These are phyloP conservation scores for Forbesichthys agassizii DNA, from an alignment of 2,113 vertebrate species.

Conservation along the genomic window DNA sequence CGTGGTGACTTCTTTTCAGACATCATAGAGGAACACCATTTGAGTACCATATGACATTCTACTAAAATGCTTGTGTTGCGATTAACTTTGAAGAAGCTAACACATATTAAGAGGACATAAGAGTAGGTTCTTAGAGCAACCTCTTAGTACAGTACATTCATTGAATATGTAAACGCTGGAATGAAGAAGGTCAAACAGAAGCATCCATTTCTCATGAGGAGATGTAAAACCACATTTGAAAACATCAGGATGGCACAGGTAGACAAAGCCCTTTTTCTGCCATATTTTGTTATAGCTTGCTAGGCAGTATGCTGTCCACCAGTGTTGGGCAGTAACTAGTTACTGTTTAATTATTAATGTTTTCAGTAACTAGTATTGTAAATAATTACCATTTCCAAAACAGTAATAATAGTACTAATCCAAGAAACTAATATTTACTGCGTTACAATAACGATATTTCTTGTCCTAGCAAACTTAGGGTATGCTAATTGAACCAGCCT, in stretches of 20 bases:
- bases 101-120: slow-evolving; percentile 56
- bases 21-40: slow-evolving; percentile 45
- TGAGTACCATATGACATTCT: slow-evolving; percentile 42
- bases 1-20: slow-evolving; percentile 40
- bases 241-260: slow-evolving; percentile 14
- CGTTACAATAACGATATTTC: too few species aligned
- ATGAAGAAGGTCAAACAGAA: slow-evolving; percentile 55
- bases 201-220: slow-evolving; percentile 7
- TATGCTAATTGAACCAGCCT: too few species aligned
- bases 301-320: too few species aligned
- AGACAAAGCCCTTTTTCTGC: slow-evolving; percentile 10
- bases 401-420: too few species aligned
- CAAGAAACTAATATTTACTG: too few species aligned
- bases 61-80: slow-evolving; percentile 52
- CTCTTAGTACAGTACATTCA: not conserved
- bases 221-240: slow-evolving; percentile 23
- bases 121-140: slow-evolving; percentile 51
- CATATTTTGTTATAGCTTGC: slow-evolving; percentile 19
- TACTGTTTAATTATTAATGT: too few species aligned
- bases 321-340: too few species aligned
- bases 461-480: too few species aligned
- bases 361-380: too few species aligned
- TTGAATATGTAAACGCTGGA: slow-evolving; percentile 62
- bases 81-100: slow-evolving; percentile 64
- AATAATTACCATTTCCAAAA: too few species aligned